Evolutionary conservation across 2,888 invertebrate genomes (phyloP).

Genomic region (Colostygia pectinataria): DNA sequence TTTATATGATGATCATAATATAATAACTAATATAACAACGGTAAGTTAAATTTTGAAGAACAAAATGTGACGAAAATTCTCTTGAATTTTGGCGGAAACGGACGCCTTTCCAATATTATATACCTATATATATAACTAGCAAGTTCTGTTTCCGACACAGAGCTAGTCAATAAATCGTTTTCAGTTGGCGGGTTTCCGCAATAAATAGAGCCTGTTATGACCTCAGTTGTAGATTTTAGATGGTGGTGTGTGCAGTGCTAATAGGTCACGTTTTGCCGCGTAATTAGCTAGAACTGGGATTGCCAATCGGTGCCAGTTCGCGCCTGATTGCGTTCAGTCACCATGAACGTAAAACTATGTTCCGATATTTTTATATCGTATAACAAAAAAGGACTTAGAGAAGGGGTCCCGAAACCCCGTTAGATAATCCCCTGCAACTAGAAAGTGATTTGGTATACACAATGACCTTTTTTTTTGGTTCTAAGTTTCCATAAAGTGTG

Average conservation of each 20-base stretch:
- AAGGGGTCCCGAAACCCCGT: too few species aligned
- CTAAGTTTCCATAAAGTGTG: too few species aligned
- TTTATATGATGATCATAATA: slow-evolving; percentile 3
- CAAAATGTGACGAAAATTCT: background rate
- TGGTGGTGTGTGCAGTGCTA: slow-evolving; percentile 26
- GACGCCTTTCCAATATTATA: background rate
- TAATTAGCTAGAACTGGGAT: slow-evolving; percentile 43
- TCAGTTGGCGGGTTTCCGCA: slow-evolving; percentile 22
- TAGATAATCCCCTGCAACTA: too few species aligned
- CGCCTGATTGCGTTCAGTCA: slow-evolving; percentile 28
- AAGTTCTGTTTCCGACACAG: slow-evolving; percentile 13
- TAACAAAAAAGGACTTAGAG: too few species aligned
- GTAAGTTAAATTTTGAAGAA: too few species aligned
- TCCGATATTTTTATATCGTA: background rate
- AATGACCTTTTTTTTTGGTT: too few species aligned
- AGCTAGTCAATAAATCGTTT: slow-evolving; percentile 23
- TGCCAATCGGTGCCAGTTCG: slow-evolving; percentile 32
- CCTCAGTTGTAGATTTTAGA: slow-evolving; percentile 20
- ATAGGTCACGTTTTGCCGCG: slow-evolving; percentile 43
- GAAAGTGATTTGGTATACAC: too few species aligned
- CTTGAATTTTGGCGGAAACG: background rate
- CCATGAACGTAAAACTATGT: background rate
- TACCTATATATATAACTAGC: background rate
- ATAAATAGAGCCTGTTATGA: slow-evolving; percentile 25
- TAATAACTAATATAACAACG: too few species aligned